These are phyloP conservation scores for Numida meleagris DNA, from an alignment of 2,113 vertebrate genomes.

Conservation along the genomic window DNA sequence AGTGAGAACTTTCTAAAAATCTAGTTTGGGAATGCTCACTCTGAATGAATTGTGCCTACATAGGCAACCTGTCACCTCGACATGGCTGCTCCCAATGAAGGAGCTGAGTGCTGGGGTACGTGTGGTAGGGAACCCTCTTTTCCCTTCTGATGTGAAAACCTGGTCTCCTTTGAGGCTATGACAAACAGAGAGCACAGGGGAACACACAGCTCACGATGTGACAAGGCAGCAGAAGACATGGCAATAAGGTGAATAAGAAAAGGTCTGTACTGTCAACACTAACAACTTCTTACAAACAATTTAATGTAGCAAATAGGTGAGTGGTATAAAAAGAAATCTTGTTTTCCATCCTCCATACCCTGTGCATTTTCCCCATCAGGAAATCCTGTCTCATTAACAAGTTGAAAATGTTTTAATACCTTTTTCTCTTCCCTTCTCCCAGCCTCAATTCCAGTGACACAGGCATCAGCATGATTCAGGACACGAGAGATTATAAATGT, in stretches of 20 bases:
- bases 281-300: not conserved
- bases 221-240: not conserved
- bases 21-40: not conserved
- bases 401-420: not conserved
- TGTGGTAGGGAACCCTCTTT: not conserved
- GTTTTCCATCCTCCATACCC: not conserved
- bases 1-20: not conserved
- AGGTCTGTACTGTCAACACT: not conserved
- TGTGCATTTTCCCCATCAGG: not conserved
- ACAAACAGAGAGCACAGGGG: not conserved
- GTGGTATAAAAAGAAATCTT: not conserved
- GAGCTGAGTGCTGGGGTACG: accelerated
- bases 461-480: not conserved
- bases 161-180: not conserved
- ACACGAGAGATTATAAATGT: not conserved
- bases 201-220: not conserved
- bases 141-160: not conserved
- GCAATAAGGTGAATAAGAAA: not conserved
- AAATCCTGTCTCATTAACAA: not conserved
- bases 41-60: not conserved
- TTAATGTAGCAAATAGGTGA: not conserved
- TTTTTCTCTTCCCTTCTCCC: not conserved
- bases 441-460: not conserved
- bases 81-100: not conserved
- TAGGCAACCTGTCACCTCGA: accelerated